Conservation (phyloP, 2,888 invertebrate genomes). For the Slavum lentiscoides region DNA sequence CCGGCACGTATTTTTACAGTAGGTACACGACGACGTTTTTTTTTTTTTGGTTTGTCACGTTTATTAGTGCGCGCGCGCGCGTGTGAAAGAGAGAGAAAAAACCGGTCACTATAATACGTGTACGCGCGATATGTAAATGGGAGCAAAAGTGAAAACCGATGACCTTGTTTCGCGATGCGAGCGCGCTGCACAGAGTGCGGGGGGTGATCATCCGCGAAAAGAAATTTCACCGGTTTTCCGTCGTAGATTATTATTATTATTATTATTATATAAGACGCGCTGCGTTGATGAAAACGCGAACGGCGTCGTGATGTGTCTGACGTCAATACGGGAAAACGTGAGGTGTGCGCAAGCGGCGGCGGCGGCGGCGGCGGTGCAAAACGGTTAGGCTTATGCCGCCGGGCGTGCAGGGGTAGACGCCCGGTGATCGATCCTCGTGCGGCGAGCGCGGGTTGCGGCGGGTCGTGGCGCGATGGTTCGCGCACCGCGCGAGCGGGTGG, state of each 20-base stretch:
- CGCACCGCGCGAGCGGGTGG: too few relatives aligned
- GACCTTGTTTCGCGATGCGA: constrained; percentile 36
- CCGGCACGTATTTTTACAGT: too few relatives aligned
- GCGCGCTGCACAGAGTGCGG: too few relatives aligned
- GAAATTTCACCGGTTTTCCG: constrained; percentile 18
- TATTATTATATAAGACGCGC: not conserved
- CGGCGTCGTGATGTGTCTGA: not conserved
- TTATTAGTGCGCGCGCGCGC: not conserved
- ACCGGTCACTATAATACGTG: not conserved
- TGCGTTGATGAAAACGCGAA: not conserved
- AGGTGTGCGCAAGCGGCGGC: too few relatives aligned
- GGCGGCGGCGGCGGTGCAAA: not conserved
- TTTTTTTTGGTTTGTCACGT: too few relatives aligned
- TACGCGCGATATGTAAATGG: constrained; percentile 17
- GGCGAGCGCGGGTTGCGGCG: too few relatives aligned
- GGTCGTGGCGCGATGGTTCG: too few relatives aligned
- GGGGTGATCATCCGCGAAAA: too few relatives aligned
- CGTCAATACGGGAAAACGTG: constrained; percentile 3
- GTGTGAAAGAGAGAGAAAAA: not conserved
- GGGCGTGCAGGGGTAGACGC: constrained; percentile 42
- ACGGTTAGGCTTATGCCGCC: not conserved
- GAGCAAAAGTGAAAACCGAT: constrained; percentile 48
- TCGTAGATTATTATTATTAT: not conserved
- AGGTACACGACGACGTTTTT: too few relatives aligned
- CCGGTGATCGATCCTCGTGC: constrained; percentile 14